Percentiles rank a stretch among this genome's conserved stretches.
phyloP scores from a whole-genome alignment of 2,113 vertebrate species.

The Anser brachyrhynchus region DNA sequence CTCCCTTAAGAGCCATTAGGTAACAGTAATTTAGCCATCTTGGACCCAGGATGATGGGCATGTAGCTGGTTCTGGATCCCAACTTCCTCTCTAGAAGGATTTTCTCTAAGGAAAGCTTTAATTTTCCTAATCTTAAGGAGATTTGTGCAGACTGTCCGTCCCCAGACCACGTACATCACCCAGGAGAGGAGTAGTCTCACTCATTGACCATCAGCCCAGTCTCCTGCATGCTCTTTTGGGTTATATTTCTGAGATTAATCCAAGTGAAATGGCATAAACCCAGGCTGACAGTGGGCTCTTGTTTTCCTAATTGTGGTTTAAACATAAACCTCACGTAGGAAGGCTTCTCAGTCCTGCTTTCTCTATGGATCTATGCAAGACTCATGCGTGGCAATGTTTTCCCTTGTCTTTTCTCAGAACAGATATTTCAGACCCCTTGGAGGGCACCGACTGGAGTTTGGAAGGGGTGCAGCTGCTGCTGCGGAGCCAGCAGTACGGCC shows the following conservation, averaged over 20 bases:
- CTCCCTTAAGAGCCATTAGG: background rate
- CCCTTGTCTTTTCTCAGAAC: slow-evolving; percentile 70
- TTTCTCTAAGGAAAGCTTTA: background rate
- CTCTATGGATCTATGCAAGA: fast-evolving
- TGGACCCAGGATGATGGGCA: background rate
- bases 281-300: background rate
- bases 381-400: background rate
- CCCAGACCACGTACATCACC: background rate
- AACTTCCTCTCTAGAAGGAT: background rate
- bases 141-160: background rate
- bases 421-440: slow-evolving; percentile 80
- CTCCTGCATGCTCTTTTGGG: background rate
- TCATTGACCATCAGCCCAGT: background rate
- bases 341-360: background rate
- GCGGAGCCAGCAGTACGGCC: slow-evolving; percentile 85
- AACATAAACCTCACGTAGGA: background rate
- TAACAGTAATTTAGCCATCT: background rate
- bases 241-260: background rate
- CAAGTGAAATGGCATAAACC: background rate
- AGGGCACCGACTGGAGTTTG: slow-evolving; percentile 86
- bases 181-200: background rate
- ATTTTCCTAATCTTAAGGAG: background rate
- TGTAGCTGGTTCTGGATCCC: background rate
- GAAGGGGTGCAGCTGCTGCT: slow-evolving; percentile 89
- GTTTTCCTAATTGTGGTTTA: background rate